Conservation (phyloP, 2,113 vertebrate genomes). For the Melanocharis versteri region DNA sequence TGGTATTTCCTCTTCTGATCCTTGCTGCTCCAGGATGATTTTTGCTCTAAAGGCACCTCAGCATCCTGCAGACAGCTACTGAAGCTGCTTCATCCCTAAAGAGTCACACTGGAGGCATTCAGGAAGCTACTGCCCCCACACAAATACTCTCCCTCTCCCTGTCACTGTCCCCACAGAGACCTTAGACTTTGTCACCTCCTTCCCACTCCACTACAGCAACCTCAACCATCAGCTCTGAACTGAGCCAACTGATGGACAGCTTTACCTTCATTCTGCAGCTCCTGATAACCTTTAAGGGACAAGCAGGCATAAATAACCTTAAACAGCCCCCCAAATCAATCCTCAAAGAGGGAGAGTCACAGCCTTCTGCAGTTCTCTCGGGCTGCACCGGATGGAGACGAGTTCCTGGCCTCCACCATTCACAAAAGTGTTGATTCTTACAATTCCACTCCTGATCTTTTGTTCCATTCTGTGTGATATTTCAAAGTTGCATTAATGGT, state of each 20-base stretch:
- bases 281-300: background rate
- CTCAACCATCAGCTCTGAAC: background rate
- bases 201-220: background rate
- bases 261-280: background rate
- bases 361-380: background rate
- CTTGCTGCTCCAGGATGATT: background rate
- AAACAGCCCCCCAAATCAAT: background rate
- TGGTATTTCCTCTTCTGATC: background rate
- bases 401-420: background rate
- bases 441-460: background rate
- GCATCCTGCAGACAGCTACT: background rate
- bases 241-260: background rate
- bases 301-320: background rate
- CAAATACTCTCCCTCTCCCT: background rate
- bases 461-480: background rate
- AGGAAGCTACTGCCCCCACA: background rate
- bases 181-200: background rate
- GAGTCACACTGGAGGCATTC: background rate
- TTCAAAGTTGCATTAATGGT: background rate
- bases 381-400: rapidly evolving
- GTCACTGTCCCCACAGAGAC: rapidly evolving
- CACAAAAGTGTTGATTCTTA: rapidly evolving
- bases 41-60: background rate
- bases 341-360: background rate
- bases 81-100: background rate